Conservation (phyloP, 2,113 vertebrate species). For the Piprites chloris region DNA sequence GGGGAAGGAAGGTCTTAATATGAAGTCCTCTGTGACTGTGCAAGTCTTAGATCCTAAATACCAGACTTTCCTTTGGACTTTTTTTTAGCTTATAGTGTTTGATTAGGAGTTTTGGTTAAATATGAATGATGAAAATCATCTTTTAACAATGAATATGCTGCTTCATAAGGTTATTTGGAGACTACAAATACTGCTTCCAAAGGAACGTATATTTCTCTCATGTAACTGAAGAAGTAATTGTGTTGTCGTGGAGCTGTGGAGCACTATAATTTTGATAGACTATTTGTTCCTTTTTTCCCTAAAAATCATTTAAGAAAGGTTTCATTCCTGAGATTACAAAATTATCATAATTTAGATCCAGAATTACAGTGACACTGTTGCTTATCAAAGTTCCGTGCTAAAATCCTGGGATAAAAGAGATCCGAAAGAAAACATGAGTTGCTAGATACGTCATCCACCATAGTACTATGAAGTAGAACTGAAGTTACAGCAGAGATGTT, state of each 20-base stretch:
- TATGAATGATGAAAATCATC: background rate
- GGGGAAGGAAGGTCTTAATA: background rate
- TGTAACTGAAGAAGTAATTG: background rate
- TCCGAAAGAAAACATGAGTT: background rate
- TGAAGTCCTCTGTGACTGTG: background rate
- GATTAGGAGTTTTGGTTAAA: background rate
- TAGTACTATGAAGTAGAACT: background rate
- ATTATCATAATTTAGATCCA: background rate
- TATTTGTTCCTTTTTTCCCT: background rate
- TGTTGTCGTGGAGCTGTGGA: background rate
- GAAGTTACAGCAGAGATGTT: background rate
- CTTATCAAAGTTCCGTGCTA: background rate
- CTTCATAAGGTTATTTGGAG: background rate
- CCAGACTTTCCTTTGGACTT: background rate
- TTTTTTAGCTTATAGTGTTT: background rate
- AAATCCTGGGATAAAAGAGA: background rate
- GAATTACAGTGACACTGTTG: background rate
- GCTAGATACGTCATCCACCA: background rate
- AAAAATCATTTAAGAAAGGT: background rate
- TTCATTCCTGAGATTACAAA: background rate
- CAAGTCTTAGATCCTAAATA: background rate
- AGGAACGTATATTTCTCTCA: background rate
- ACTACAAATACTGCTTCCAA: background rate
- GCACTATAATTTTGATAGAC: background rate
- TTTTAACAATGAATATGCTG: background rate